These are phyloP conservation scores for Stenopsyche tienmushanensis DNA, from an alignment of 1,140 invertebrate genomes.

Conservation along the genomic window DNA sequence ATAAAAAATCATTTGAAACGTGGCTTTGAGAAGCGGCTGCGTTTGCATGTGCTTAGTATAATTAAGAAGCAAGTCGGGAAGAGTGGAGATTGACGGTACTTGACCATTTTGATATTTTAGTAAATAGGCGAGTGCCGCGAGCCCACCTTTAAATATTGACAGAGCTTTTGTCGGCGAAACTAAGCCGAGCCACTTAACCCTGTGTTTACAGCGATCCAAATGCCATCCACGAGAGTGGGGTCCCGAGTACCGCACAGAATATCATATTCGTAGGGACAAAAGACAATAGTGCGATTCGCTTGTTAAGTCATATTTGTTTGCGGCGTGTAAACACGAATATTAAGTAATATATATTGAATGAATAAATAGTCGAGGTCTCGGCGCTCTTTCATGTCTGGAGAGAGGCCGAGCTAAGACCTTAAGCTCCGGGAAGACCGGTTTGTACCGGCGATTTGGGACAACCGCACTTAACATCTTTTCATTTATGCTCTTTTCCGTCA, in stretches of 20 bases:
- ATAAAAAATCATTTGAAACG: no score
- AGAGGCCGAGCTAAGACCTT: neutral
- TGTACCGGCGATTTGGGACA: neutral
- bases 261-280: neutral
- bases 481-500: no score
- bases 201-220: no score
- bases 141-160: slow-evolving; percentile 42
- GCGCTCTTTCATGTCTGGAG: slow-evolving; percentile 10
- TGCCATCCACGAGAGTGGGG: neutral
- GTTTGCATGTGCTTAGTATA: neutral
- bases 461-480: neutral
- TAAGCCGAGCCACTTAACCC: slow-evolving; percentile 21
- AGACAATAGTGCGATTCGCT: slow-evolving; percentile 20
- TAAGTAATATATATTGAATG: slow-evolving; percentile 38
- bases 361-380: slow-evolving; percentile 9
- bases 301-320: slow-evolving; percentile 37
- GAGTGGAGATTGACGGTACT: no score
- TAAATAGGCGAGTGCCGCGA: no score
- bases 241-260: slow-evolving; percentile 1
- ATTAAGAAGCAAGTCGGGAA: no score
- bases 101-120: no score
- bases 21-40: neutral
- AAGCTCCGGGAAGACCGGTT: slow-evolving; percentile 11
- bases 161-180: slow-evolving; percentile 38
- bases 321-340: slow-evolving; percentile 38